Conservation (phyloP, 2,113 vertebrate genomes). For the Aspiorhynchus laticeps region DNA sequence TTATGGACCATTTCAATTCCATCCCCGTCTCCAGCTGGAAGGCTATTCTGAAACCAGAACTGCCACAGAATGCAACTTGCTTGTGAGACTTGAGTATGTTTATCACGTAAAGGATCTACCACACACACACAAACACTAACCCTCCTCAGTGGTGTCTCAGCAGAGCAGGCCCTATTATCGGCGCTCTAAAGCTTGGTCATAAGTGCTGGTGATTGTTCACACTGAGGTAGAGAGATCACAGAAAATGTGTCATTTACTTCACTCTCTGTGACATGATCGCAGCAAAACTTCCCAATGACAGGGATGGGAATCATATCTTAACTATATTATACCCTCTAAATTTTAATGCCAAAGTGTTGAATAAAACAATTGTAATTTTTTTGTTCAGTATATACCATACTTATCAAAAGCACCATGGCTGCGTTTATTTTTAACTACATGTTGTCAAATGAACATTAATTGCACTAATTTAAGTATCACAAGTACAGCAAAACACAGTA, state of each 20-base stretch:
- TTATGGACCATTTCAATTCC: slow-evolving; percentile 39
- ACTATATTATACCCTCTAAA: neutral
- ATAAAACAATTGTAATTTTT: neutral
- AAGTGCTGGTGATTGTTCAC: slow-evolving; percentile 49
- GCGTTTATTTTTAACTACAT: neutral
- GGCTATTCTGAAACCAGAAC: slow-evolving; percentile 29
- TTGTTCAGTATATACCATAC: no score
- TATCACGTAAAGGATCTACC: slow-evolving; percentile 40
- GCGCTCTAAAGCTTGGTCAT: slow-evolving; percentile 35
- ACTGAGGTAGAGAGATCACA: slow-evolving; percentile 30
- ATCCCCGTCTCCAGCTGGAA: slow-evolving; percentile 44
- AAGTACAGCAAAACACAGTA: neutral
- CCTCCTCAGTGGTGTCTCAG: slow-evolving; percentile 29
- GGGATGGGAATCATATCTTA: neutral
- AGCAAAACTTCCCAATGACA: slow-evolving; percentile 2
- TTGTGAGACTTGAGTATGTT: slow-evolving; percentile 21
- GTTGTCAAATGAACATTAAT: neutral
- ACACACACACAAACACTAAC: slow-evolving; percentile 18
- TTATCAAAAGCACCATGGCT: no score
- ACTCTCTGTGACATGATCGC: neutral
- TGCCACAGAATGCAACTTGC: slow-evolving; percentile 7
- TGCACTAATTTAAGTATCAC: neutral
- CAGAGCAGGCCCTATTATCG: slow-evolving; percentile 35
- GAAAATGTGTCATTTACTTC: slow-evolving; percentile 41
- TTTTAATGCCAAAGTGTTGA: neutral